Percentiles rank a stretch among this genome's conserved stretches.
These are phyloP conservation scores for Agrilus planipennis DNA, from an alignment of 1,140 invertebrate genomes.

Conservation along the genomic window DNA sequence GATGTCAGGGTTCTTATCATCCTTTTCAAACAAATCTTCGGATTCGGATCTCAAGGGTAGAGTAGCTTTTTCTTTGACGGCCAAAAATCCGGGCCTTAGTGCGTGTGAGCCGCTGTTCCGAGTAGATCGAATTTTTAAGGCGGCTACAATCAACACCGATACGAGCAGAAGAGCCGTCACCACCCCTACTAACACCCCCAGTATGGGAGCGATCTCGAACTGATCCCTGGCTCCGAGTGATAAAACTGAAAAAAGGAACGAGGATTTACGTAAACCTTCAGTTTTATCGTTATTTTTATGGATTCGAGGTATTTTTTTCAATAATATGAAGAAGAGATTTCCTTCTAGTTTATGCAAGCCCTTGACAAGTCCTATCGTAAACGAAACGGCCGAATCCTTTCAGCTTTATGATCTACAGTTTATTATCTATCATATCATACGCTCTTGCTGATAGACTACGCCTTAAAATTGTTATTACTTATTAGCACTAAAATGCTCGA, in stretches of 20 bases:
- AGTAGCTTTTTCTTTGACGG: conserved; percentile 54
- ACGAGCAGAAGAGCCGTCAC: conserved; percentile 55
- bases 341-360: too few relatives aligned
- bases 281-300: too few relatives aligned
- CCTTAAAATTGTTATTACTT: too few relatives aligned
- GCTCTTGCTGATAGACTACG: too few relatives aligned
- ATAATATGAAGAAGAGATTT: too few relatives aligned
- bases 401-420: too few relatives aligned
- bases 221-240: conserved; percentile 30
- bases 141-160: conserved; percentile 55
- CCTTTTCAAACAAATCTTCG: conserved; percentile 55
- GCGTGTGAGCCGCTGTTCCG: conserved; percentile 37
- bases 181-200: conserved; percentile 61
- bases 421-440: too few relatives aligned
- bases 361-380: too few relatives aligned
- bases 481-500: too few relatives aligned
- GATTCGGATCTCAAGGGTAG: conserved; percentile 47
- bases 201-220: conserved; percentile 61
- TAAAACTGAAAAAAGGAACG: conserved; percentile 27
- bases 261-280: not conserved
- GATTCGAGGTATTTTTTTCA: too few relatives aligned
- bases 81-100: conserved; percentile 46
- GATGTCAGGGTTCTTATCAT: conserved; percentile 76
- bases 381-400: too few relatives aligned
- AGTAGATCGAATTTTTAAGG: conserved; percentile 48